Percentiles rank a stretch among this genome's conserved stretches.
Evolutionary conservation across 2,888 invertebrate species (phyloP).

Genomic region (Ormyrus nitidulus): DNA sequence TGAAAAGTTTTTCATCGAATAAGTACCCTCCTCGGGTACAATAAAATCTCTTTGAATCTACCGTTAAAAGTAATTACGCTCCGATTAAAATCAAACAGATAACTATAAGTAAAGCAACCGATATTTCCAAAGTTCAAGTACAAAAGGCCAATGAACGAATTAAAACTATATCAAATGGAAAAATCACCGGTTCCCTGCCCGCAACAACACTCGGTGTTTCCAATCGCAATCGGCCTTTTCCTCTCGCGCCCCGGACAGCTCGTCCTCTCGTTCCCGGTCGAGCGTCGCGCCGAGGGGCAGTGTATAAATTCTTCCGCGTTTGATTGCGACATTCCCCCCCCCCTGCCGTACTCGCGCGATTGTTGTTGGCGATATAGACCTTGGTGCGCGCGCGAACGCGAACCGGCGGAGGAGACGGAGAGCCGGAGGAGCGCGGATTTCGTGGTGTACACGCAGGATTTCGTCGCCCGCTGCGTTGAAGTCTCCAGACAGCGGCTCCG

Average conservation of each 20-base stretch:
- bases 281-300: not conserved
- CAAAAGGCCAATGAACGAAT: too few relatives aligned
- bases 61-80: too few relatives aligned
- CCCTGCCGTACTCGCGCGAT: not conserved
- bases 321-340: not conserved
- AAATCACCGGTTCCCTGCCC: too few relatives aligned
- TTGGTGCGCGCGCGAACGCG: not conserved
- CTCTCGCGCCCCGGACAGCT: not conserved
- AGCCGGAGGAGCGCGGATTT: not conserved
- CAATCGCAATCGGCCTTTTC: not conserved
- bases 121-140: too few relatives aligned
- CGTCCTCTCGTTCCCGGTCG: slow-evolving; percentile 25
- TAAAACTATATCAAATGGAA: too few relatives aligned
- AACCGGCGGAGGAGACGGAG: not conserved
- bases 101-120: too few relatives aligned
- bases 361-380: slow-evolving; percentile 9
- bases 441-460: slow-evolving; percentile 4
- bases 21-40: too few relatives aligned
- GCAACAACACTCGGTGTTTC: too few relatives aligned
- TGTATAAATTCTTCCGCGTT: slow-evolving; percentile 42
- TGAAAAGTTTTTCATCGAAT: too few relatives aligned
- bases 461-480: slow-evolving; percentile 46
- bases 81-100: too few relatives aligned
- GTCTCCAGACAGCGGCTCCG: slow-evolving; percentile 9
- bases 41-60: too few relatives aligned